Evolutionary conservation across 2,797 vertebrate genomes (phyloP).

Genomic region (Coluber constrictor): DNA sequence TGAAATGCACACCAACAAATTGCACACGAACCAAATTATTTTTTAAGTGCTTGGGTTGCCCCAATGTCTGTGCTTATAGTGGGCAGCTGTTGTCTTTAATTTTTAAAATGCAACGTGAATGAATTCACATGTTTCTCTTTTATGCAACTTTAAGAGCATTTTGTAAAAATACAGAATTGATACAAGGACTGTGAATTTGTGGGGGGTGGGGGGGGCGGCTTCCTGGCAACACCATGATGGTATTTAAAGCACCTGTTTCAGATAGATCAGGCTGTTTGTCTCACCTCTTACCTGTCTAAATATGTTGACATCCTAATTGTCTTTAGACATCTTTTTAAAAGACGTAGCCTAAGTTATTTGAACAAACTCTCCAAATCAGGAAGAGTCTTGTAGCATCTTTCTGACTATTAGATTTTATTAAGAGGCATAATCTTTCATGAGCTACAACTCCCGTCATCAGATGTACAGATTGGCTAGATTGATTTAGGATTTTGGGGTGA

Average conservation of each 20-base stretch:
- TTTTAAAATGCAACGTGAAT: background rate
- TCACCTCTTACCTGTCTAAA: background rate
- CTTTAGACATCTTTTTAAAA: background rate
- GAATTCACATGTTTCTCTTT: background rate
- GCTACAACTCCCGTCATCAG: background rate
- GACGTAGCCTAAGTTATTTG: background rate
- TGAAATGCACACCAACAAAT: background rate
- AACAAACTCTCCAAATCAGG: background rate
- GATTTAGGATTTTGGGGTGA: background rate
- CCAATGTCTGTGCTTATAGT: background rate
- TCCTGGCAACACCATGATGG: background rate
- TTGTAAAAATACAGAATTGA: background rate
- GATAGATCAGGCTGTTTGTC: background rate
- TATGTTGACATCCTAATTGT: background rate
- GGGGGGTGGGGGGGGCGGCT: background rate
- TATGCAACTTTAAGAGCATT: background rate
- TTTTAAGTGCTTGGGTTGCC: background rate
- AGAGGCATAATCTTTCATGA: background rate
- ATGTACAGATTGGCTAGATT: background rate
- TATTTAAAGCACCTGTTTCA: background rate
- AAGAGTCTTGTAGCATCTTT: background rate
- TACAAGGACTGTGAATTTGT: background rate
- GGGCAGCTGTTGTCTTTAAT: background rate
- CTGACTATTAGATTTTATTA: background rate
- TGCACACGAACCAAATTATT: background rate